Conservation (phyloP, 1,140 invertebrate species). For the Trachelipus rathkii region DNA sequence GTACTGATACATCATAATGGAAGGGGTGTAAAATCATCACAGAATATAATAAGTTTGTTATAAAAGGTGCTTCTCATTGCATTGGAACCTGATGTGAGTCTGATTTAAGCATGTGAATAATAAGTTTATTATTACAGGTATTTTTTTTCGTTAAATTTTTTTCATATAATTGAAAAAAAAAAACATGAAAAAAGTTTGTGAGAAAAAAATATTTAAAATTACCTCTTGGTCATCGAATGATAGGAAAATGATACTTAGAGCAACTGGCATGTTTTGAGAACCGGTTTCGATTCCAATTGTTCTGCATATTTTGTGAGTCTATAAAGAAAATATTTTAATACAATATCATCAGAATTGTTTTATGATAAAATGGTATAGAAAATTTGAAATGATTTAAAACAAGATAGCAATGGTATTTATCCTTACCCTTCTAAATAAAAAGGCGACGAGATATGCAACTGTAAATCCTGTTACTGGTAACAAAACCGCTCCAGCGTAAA, state of each 20-base stretch:
- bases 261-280: conserved; percentile 52
- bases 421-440: conserved; percentile 47
- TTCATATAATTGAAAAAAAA: not conserved
- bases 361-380: too few relatives aligned
- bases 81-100: too few relatives aligned
- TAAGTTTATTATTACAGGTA: not conserved
- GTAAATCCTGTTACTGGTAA: conserved; percentile 51
- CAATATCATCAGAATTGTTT: too few relatives aligned
- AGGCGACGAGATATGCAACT: conserved; percentile 50
- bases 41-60: too few relatives aligned
- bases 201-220: not conserved
- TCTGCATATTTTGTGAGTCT: conserved; percentile 45
- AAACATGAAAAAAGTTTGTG: not conserved
- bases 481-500: conserved; percentile 47
- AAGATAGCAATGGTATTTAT: too few relatives aligned
- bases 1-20: too few relatives aligned
- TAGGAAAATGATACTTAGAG: conserved; percentile 47
- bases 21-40: too few relatives aligned
- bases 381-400: not conserved
- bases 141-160: not conserved
- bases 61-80: too few relatives aligned
- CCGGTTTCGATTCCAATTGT: conserved; percentile 54
- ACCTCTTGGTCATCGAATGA: conserved; percentile 43
- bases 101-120: not conserved
- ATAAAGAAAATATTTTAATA: not conserved